These are phyloP conservation scores for Percopsis transmontana DNA, from an alignment of 2,113 vertebrate species.

Conservation along the genomic window DNA sequence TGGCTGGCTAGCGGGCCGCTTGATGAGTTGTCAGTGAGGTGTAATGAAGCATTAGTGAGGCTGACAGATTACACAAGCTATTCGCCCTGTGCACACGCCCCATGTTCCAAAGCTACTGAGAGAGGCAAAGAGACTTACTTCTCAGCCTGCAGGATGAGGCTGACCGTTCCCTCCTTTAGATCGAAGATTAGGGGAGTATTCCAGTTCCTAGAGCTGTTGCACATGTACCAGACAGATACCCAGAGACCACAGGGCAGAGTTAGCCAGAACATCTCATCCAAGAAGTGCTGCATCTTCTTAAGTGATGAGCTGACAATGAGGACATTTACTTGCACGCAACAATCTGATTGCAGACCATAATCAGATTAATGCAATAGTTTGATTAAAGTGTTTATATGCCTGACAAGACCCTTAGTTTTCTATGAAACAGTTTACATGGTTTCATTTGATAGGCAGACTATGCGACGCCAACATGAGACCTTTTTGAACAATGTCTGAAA, in stretches of 20 bases:
- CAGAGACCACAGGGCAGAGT: conserved; percentile 5
- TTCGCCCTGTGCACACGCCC: conserved; percentile 16
- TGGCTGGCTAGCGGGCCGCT: conserved; percentile 20
- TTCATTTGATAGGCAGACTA: too few species aligned
- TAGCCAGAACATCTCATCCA: neutral
- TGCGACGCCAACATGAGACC: too few species aligned
- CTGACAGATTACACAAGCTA: conserved; percentile 47
- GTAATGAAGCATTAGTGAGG: conserved; percentile 63
- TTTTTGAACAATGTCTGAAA: too few species aligned
- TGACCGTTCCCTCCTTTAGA: conserved; percentile 94
- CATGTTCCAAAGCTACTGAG: conserved; percentile 34
- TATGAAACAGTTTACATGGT: too few species aligned
- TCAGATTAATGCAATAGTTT: neutral
- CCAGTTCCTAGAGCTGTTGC: conserved; percentile 90
- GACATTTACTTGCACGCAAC: neutral
- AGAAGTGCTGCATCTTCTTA: neutral
- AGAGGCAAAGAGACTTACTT: conserved; percentile 78
- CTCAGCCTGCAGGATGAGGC: conserved; percentile 93
- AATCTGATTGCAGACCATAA: neutral
- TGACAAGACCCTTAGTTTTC: too few species aligned
- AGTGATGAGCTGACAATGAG: neutral
- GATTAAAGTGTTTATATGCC: neutral
- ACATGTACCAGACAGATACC: conserved; percentile 14
- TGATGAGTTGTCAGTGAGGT: conserved; percentile 52
- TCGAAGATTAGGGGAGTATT: conserved; percentile 97